Evolutionary conservation across 2,888 invertebrate species (phyloP), one percentile per base, ranked within the genome.

Genomic region (Chouioia cunea): DNA sequence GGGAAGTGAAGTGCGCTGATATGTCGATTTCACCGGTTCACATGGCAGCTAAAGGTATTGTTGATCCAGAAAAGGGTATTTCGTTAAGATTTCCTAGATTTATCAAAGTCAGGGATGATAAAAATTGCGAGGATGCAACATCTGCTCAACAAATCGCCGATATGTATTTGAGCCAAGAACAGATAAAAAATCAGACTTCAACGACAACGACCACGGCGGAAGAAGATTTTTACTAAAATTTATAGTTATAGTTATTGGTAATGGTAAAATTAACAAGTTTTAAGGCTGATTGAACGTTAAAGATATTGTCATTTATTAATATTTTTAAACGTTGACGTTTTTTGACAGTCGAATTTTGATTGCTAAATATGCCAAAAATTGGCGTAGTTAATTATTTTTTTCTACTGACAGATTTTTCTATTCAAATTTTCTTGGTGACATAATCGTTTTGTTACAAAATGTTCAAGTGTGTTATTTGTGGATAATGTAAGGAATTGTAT

Each of bases 1-100:
- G 97, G 97, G 98, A 98, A 88, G 91, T 98, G 66, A 97, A 97
- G 84, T 97, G 97, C 85, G 99, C 99, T 0, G 99, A 99, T 89
- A 89, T 99, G 70, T 98, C 98, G 6, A 89, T 99, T 58, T 99
- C 98, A 44, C 98, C 99, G 16, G 92, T 93, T 60, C 97, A 99
- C 86, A 90, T 89, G 82, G 99, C 99, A 59, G 99, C 93, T 0
- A 86, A 91, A 56, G 96, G 95, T 60, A 91, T 95, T 81, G 89
- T 95, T 53, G 96, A 97, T 87, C 89, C 92, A 0, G 94, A 94
- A 80, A 94, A 94, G 81, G 99, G 99, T 22, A 94, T 99, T 80
- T 99, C 98, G 2, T 88, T 99, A 52, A 89, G 99, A 52, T 99
- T 99, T 87, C 99, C 99, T 4, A 90, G 97, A 82, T 99, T 97